Base-by-base conservation (phyloP, 2,797 vertebrate genomes). In the Oryzias sinensis region DNA sequence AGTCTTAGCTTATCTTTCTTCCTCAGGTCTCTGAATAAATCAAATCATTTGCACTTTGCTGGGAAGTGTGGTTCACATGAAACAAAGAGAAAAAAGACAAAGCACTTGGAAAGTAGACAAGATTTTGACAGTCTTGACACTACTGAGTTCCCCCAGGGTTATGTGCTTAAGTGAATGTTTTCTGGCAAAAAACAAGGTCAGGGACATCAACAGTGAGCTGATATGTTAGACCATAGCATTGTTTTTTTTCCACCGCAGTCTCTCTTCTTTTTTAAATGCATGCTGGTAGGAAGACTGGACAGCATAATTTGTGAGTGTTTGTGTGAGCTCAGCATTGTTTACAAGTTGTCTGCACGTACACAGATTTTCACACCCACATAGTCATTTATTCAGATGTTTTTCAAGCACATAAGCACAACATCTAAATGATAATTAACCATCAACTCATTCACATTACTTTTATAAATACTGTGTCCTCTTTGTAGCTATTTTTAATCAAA, bases 371-470 rank as follows among this genome's bases (percentile, higher is more conserved):
- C 49, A 48, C 43, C 42, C 8, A 58, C 14, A 50, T 11, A 63
- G 18, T 11, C 11, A 33, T 64, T 42, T 40, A 27, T 57, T 58
- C 49, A 65, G 43, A 11, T 9, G 55, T 0, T 4, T 49, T 54
- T 37, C 15, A 22, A 49, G 48, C 55, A n/a, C 65, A 68, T 33
- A 46, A 42, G 46, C 65, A 60, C 61, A 67, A 46, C 33, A 37
- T 67, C 58, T 27, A 61, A 25, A 58, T 77, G 83, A 69, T 81
- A 82, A 87, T 88, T 87, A 87, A 79, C 67, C 81, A 67, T 81
- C 77, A 72, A 42, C 58, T 77, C 64, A 73, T 58, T 79, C 81
- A 70, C 71, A 68, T 53, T 52, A 50, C 25, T 47, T 51, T 56
- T 16, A 54, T 65, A 65, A 49, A 57, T 57, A 49, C 43, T 60